These are phyloP conservation scores for Danio tinwini DNA, from an alignment of 2,797 vertebrate genomes.

Conservation along the genomic window DNA sequence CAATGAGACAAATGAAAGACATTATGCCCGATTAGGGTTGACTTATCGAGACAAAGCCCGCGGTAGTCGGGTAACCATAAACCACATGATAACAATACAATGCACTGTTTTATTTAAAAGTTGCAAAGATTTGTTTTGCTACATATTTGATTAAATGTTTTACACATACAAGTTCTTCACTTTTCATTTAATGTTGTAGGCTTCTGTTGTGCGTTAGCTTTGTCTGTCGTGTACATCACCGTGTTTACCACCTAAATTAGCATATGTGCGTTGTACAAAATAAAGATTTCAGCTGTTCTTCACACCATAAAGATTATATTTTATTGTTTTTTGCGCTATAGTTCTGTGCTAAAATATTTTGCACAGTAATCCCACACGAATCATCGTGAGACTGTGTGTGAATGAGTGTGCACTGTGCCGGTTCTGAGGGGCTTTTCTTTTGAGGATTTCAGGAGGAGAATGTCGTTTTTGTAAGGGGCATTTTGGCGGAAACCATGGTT, in stretches of 20 bases:
- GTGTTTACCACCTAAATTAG: background rate
- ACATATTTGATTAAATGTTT: background rate
- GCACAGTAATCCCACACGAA: background rate
- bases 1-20: slow-evolving; percentile 83
- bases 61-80: slow-evolving; percentile 63
- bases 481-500: slow-evolving; percentile 35
- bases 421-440: background rate
- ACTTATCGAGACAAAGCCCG: slow-evolving; percentile 64
- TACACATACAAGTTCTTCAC: background rate
- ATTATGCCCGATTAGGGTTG: slow-evolving; percentile 77
- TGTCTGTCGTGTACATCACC: background rate
- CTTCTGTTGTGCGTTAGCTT: background rate
- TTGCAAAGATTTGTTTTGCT: background rate
- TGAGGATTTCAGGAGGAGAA: background rate
- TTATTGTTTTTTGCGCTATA: background rate
- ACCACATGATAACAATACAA: slow-evolving; percentile 19
- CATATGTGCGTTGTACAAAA: background rate
- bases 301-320: background rate
- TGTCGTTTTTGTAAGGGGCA: background rate
- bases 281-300: background rate
- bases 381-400: background rate
- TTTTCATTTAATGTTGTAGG: background rate
- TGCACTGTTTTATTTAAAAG: slow-evolving; percentile 12
- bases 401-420: background rate
- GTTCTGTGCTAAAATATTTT: background rate